Evolutionary conservation across 1,140 invertebrate genomes (phyloP).

Genomic region (Neotoxoptera formosana): DNA sequence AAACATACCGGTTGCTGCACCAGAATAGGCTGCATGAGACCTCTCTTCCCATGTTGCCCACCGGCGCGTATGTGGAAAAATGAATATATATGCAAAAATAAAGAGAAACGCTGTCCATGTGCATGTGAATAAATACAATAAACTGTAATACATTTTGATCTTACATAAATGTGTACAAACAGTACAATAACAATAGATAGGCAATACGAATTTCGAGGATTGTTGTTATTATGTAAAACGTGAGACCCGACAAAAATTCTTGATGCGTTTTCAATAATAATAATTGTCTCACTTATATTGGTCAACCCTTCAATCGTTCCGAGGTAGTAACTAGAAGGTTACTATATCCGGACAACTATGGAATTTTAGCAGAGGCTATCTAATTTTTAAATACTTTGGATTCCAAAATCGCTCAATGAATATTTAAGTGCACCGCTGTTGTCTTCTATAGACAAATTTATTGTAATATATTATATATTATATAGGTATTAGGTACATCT

Average conservation of each 20-base stretch:
- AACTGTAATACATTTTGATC: neutral
- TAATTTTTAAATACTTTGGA: too few relatives aligned
- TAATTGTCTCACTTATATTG: neutral
- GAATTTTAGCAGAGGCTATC: too few relatives aligned
- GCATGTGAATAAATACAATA: neutral
- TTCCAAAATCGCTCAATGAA: too few relatives aligned
- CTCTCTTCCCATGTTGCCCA: neutral
- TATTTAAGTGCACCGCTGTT: too few relatives aligned
- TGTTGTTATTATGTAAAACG: too few relatives aligned
- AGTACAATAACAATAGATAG: neutral
- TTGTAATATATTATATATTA: too few relatives aligned
- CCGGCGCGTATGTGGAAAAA: neutral
- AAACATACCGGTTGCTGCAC: neutral
- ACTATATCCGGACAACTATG: too few relatives aligned
- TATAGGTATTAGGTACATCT: too few relatives aligned
- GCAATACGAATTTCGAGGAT: too few relatives aligned
- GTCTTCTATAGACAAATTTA: too few relatives aligned
- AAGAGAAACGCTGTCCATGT: neutral
- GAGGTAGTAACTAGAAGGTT: too few relatives aligned
- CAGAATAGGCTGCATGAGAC: neutral
- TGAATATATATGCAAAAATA: neutral
- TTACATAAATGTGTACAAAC: neutral
- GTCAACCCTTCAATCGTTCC: too few relatives aligned
- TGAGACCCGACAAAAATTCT: neutral
- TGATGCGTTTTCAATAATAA: neutral